Base-by-base conservation (phyloP, 2,113 vertebrate species). In the Charadrius vociferus region DNA sequence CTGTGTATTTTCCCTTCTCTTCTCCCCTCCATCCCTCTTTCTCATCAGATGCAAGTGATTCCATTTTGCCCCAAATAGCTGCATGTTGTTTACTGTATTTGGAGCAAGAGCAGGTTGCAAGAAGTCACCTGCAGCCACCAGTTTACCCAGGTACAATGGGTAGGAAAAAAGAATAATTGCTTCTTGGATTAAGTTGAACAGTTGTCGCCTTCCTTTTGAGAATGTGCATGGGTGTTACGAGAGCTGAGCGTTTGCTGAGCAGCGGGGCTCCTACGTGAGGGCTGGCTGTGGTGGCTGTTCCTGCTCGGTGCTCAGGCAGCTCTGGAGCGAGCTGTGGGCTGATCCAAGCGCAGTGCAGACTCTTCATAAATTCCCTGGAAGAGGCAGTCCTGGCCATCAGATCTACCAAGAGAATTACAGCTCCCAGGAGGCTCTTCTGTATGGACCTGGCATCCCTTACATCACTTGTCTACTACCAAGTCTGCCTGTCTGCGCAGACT, bases 251-350 rank as follows among this genome's bases (percentile, higher is more conserved):
- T 24, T 4, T 19, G 24, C 49, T 12, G 88, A 58, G 79, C 62
- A 37, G 72, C 43, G 1, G 52, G 7, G 61, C 32, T 58, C 0
- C 0, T 34, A 4, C 1, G 0, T 1, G 14, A 18, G 34, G 22
- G 10, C 61, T 85, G 78, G 7, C 16, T 1, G 5, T 3, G 39
- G 18, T 67, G 65, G 19, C 85, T 53, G 19, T 3, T 62, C 34
- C 47, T 77, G 27, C 58, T 43, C 2, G 2, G 23, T 12, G 49
- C 52, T 3, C 52, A 47, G 43, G 37, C 36, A 58, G 73, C 78
- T 84, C 41, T 3, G 4, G 56, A 41, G n/a, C 1, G 10, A 82
- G 32, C 90, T 58, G 14, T 36, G 43, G 14, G 20, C 49, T 85
- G 66, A 18, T 68, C 23, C 14, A 10, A 45, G 24, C 8, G 26